Conservation (phyloP, 2,113 vertebrate genomes). For the Rhabdomys dilectus region DNA sequence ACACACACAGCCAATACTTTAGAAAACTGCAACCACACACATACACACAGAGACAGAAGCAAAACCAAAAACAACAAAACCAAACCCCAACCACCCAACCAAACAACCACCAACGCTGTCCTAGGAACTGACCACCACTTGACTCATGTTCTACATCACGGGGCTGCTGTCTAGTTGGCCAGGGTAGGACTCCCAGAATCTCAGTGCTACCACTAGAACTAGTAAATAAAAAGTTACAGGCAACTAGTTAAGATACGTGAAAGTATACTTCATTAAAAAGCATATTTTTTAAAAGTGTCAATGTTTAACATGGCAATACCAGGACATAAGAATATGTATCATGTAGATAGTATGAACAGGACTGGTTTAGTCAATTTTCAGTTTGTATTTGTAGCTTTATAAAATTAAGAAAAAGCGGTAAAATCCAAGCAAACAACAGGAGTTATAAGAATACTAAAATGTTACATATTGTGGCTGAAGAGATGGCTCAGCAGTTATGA, state of each 20-base stretch:
- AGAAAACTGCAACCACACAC: no score
- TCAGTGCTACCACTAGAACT: not conserved
- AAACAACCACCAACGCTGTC: not conserved
- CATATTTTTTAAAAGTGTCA: not conserved
- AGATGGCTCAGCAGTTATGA: not conserved
- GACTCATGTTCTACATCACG: fast-evolving
- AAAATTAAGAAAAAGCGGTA: not conserved
- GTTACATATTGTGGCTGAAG: not conserved
- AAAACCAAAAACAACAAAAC: not conserved
- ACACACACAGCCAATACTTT: no score
- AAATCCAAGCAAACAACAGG: not conserved
- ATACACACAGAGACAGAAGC: not conserved
- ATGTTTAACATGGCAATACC: not conserved
- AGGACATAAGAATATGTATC: not conserved
- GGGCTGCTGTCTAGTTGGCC: not conserved
- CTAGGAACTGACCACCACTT: not conserved
- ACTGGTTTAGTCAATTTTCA: not conserved
- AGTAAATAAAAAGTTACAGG: not conserved
- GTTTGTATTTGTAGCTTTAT: not conserved
- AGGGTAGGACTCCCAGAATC: not conserved
- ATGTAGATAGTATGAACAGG: not conserved
- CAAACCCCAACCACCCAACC: not conserved
- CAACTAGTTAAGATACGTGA: not conserved
- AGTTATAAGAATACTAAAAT: not conserved
- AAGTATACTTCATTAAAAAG: not conserved